Evolutionary conservation across 1,140 invertebrate genomes (phyloP).

Genomic region (Pachypeltis micranthus): DNA sequence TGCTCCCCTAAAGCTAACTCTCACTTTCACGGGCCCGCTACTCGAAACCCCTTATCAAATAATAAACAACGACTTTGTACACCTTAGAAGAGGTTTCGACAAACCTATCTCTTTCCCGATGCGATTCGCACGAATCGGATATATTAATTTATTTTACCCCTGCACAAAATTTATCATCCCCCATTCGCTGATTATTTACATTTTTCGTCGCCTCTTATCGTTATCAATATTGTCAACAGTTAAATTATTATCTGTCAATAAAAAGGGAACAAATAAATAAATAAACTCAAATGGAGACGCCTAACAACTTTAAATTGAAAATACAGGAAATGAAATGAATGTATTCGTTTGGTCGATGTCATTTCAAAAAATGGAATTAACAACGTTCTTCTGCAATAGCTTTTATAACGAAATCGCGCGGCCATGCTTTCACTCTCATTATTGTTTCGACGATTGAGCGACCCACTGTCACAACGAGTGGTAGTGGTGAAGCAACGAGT

Average conservation of each 20-base stretch:
- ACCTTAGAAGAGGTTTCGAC: background rate
- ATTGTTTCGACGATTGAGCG: conserved; percentile 6
- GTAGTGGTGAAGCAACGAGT: conserved; percentile 19
- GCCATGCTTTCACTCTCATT: background rate
- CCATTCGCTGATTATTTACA: conserved; percentile 3
- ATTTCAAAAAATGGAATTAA: background rate
- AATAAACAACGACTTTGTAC: conserved; percentile 3
- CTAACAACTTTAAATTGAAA: background rate
- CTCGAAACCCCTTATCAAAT: background rate
- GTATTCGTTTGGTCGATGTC: background rate
- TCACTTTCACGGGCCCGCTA: background rate
- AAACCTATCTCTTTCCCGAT: background rate
- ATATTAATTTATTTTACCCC: background rate
- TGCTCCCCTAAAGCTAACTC: conserved; percentile 4
- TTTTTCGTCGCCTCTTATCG: background rate
- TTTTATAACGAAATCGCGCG: too few relatives aligned
- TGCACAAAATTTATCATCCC: background rate
- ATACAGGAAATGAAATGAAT: background rate
- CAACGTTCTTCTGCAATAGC: too few relatives aligned
- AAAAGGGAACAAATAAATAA: background rate
- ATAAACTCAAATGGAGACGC: background rate
- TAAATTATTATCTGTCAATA: background rate
- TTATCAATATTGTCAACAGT: background rate
- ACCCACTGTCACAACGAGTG: conserved; percentile 23
- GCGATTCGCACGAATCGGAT: background rate